Evolutionary conservation across 2,888 invertebrate genomes (phyloP).

Genomic region (Nasonovia ribisnigri): DNA sequence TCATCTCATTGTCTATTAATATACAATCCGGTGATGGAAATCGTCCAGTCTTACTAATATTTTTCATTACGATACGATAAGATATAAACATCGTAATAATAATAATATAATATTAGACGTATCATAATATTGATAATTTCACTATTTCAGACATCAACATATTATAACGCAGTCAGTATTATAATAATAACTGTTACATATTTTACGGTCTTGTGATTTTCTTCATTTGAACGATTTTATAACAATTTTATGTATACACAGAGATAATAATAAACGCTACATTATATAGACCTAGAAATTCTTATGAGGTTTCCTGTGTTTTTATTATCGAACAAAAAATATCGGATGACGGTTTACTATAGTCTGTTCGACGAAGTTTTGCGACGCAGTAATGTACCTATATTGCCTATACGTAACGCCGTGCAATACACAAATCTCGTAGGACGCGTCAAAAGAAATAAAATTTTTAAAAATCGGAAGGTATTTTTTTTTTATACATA

Average conservation of each 20-base stretch:
- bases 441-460: neutral
- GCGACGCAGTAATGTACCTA: neutral
- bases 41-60: neutral
- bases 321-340: neutral
- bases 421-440: neutral
- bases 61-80: neutral
- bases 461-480: too few species aligned
- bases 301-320: neutral
- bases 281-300: neutral
- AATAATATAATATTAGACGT: neutral
- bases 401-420: neutral
- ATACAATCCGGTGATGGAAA: neutral
- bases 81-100: neutral
- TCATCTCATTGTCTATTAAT: neutral
- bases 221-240: neutral
- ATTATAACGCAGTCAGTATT: neutral
- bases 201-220: neutral
- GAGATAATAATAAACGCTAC: neutral
- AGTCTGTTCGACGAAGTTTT: neutral
- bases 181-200: neutral
- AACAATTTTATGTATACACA: neutral
- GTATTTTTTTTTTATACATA: too few species aligned
- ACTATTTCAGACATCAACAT: conserved; percentile 28
- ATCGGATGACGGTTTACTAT: neutral
- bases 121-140: neutral